Percentiles rank a stretch among this genome's conserved stretches.
Conservation (phyloP, 2,888 invertebrate species). For the Drosophila picticornis region DNA sequence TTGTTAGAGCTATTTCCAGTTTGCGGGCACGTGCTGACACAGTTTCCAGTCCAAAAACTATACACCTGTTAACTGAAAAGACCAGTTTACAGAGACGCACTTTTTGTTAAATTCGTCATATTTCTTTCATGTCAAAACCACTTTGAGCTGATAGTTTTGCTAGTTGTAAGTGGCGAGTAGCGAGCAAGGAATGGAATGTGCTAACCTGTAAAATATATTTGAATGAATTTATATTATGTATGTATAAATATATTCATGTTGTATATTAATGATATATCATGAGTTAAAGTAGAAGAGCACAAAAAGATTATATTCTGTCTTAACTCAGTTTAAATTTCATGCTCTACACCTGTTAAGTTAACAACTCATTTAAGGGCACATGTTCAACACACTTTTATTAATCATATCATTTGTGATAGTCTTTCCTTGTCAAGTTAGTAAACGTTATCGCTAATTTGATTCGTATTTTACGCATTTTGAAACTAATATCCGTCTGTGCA, state of each 20-base stretch:
- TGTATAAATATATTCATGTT: background rate
- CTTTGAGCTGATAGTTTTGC: background rate
- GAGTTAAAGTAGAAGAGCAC: background rate
- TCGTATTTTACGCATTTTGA: background rate
- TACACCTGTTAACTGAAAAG: slow-evolving; percentile 49
- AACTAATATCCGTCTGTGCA: background rate
- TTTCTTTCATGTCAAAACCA: background rate
- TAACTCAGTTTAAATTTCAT: background rate
- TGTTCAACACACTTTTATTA: background rate
- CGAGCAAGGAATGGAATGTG: background rate
- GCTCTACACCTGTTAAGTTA: background rate
- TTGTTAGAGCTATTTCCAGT: slow-evolving; percentile 28
- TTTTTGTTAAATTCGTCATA: background rate
- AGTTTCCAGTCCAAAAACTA: slow-evolving; percentile 22
- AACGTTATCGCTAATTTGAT: slow-evolving; percentile 11
- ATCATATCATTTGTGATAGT: background rate
- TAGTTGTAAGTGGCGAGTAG: background rate
- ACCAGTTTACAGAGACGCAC: slow-evolving; percentile 13
- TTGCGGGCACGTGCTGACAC: slow-evolving; percentile 37
- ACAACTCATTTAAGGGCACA: background rate
- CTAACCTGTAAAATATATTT: background rate
- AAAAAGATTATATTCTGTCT: background rate
- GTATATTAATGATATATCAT: background rate
- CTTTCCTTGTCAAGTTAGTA: background rate
- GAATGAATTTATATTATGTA: background rate